Base-by-base conservation (phyloP, 1,140 invertebrate species). In the Polyergus mexicanus region DNA sequence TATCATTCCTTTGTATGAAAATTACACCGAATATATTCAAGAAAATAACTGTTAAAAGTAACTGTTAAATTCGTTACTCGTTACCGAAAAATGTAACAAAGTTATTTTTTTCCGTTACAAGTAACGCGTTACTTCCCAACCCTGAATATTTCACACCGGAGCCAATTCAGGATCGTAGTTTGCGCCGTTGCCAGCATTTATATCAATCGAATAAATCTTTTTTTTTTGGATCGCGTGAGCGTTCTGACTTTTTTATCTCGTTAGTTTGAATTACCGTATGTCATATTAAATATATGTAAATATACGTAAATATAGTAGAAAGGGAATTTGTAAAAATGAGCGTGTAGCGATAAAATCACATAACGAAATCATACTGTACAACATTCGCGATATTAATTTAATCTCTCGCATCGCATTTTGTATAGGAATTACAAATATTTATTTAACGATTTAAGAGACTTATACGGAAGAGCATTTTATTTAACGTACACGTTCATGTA, bases 301-400 rank as follows among this genome's bases (percentile, higher is more conserved):
- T 22, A 25, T 16, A 60, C 32, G 54, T 83, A 74, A 60, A 35
- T 44, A 56, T 13, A 16, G 22, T 28, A 58, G n/a, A 10, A 25
- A n/a, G 19, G 28, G 5, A 69, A 80, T 28, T 54, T 28, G 35
- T 74, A 72, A 83, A 60, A 47, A 19, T 1, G 3, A 47, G 19
- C 16, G 11, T 47, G 10, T 6, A 28, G 68, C 68, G 77, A 80
- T 80, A 80, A 80, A 80, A 51, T 80, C 22, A n/a, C 25, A 35
- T 7, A 54, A 81, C 32, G 7, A 54, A 35, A 11, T 54, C 44
- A 6, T 62, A 28, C n/a, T 44, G 60, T 32, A 22, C 19, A 16
- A 35, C 25, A 3, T 28, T 6, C 28, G 32, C 13, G 7, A 32
- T 2, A 11, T 8, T 47, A 69, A 83, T 83, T 72, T 62, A 58